phyloP scores from a whole-genome alignment of 2,888 invertebrate genomes.

The Tuberolachnus salignus region DNA sequence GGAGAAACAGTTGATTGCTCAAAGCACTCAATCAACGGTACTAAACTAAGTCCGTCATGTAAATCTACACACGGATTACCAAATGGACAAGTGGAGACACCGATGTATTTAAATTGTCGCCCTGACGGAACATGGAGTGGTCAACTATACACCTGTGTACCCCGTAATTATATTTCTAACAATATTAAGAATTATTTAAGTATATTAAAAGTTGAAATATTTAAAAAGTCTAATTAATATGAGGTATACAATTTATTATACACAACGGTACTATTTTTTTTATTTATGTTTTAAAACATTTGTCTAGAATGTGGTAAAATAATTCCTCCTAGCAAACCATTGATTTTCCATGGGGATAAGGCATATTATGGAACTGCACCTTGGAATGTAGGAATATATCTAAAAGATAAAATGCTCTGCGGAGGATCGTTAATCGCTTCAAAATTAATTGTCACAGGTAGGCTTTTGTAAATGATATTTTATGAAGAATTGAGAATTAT shows the following conservation, averaged over 20 bases:
- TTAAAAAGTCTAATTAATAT: background rate
- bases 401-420: slow-evolving; percentile 39
- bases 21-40: slow-evolving; percentile 57
- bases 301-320: slow-evolving; percentile 62
- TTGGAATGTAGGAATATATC: slow-evolving; percentile 55
- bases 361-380: slow-evolving; percentile 61
- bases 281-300: background rate
- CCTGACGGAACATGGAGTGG: slow-evolving; percentile 58
- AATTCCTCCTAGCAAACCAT: slow-evolving; percentile 17
- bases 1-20: slow-evolving; percentile 57
- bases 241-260: too few species aligned
- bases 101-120: slow-evolving; percentile 56
- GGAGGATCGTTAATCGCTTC: slow-evolving; percentile 54
- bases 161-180: slow-evolving; percentile 57
- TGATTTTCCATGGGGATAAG: slow-evolving; percentile 61
- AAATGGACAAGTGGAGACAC: slow-evolving; percentile 22
- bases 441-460: slow-evolving; percentile 54
- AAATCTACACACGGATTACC: slow-evolving; percentile 56
- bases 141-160: slow-evolving; percentile 58
- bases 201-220: background rate
- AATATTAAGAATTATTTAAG: background rate
- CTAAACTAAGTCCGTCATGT: slow-evolving; percentile 58
- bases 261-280: too few species aligned
- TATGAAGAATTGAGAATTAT: background rate
- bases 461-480: background rate